phyloP scores from a whole-genome alignment of 2,888 invertebrate genomes.

The Caradrina kadenii region DNA sequence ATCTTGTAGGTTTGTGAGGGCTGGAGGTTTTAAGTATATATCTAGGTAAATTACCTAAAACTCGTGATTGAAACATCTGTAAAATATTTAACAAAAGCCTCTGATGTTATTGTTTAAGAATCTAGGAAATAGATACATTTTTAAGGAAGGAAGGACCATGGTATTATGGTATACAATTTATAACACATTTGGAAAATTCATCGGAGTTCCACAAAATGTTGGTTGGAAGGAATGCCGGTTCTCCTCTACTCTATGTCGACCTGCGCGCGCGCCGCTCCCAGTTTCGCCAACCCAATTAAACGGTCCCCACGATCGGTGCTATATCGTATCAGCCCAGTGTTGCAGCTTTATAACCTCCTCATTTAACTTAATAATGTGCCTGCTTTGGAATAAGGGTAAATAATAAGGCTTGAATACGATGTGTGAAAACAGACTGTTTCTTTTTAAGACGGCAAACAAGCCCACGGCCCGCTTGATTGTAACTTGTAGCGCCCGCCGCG shows the following conservation, averaged over 20 bases:
- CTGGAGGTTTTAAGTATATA: too few relatives aligned
- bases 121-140: too few relatives aligned
- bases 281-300: constrained; percentile 82
- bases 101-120: too few relatives aligned
- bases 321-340: constrained; percentile 75
- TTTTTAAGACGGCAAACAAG: not conserved
- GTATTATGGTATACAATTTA: too few relatives aligned
- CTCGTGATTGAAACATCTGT: too few relatives aligned
- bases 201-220: too few relatives aligned
- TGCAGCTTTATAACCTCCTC: constrained; percentile 55
- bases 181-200: too few relatives aligned
- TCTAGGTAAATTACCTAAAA: too few relatives aligned
- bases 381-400: constrained; percentile 36
- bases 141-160: too few relatives aligned
- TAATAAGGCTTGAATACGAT: constrained; percentile 27
- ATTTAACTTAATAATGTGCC: constrained; percentile 61
- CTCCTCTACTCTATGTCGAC: constrained; percentile 54
- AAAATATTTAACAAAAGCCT: too few relatives aligned
- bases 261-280: constrained; percentile 63
- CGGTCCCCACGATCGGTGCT: constrained; percentile 76
- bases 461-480: not conserved
- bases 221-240: not conserved
- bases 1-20: too few relatives aligned
- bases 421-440: constrained; percentile 29
- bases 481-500: too few relatives aligned